Evolutionary conservation across 2,888 invertebrate species (phyloP), one percentile per base, ranked within the genome.

Genomic region (Amorpha juglandis): DNA sequence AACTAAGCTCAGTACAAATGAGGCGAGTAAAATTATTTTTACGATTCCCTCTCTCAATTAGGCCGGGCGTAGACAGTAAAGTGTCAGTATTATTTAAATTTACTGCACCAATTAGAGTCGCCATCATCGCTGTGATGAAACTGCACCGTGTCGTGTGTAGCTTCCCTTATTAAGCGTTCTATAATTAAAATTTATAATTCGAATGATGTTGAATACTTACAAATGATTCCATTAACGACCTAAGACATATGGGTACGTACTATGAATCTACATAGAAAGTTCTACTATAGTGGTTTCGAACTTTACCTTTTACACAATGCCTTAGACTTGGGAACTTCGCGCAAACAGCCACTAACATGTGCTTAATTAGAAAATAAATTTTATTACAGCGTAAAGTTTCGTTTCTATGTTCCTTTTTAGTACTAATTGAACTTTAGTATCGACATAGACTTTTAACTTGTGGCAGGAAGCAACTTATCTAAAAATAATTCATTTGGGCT

Each of bases 1-100:
- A 90, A 90, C 83, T 87, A 84, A 83, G 80, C 83, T 82, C 80
- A 74, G 83, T 89, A 92, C 91, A 91, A 92, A 92, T 92, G 92
- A 90, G 91, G 78, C 88, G 91, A 80, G 84, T 90, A 87, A 89
- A 91, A 92, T 91, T 91, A 92, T 92, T 93, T 92, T 93, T 91
- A 93, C 91, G 92, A 89, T 89, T 88, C 90, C 84, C 88, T 89
- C 87, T 89, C 91, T 91, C 91, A 92, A 92, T 93, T 92, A 92
- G 90, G 84, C 80, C 83, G 74, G 81, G 86, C 84, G 84, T 85
- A 87, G 91, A 88, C 89, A 86, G 86, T 90, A 82, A 88, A 89
- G 87, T 91, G 92, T 91, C 92, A 91, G 91, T 88, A 86, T 91
- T 91, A 92, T 91, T 92, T 91, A 89, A 92, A 93, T 92, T 93